These are phyloP conservation scores for Protula sp. DNA, from an alignment of 2,888 invertebrate genomes.

Conservation along the genomic window DNA sequence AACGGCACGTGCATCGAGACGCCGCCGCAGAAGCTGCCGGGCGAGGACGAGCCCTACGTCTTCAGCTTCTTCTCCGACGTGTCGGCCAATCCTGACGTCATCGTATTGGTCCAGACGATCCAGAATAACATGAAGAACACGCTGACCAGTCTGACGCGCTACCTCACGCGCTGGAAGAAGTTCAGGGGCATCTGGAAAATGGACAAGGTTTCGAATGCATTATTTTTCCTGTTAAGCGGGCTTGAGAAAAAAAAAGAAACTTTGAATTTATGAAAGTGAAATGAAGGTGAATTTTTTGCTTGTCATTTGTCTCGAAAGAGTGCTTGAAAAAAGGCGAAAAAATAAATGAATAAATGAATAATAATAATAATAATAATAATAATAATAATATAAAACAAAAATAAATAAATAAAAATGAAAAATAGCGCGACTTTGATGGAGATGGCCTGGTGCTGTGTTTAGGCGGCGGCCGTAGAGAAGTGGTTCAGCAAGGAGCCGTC, in stretches of 20 bases:
- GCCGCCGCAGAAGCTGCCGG: slow-evolving; percentile 61
- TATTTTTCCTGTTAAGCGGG: no score
- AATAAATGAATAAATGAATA: no score
- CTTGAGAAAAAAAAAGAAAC: no score
- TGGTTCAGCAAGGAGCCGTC: slow-evolving; percentile 67
- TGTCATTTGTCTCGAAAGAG: no score
- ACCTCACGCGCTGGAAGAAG: slow-evolving; percentile 59
- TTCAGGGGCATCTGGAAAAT: slow-evolving; percentile 51
- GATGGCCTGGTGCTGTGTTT: no score
- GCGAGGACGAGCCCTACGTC: slow-evolving; percentile 62
- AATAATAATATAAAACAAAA: no score
- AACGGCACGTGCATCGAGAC: slow-evolving; percentile 72
- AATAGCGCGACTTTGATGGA: no score
- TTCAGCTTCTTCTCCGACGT: slow-evolving; percentile 79
- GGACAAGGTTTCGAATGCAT: slow-evolving; percentile 45
- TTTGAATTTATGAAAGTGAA: no score
- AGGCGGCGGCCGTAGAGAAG: slow-evolving; percentile 66
- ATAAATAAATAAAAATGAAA: no score
- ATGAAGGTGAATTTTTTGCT: no score
- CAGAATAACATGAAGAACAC: slow-evolving; percentile 66
- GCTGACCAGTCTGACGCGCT: slow-evolving; percentile 64
- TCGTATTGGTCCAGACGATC: slow-evolving; percentile 59
- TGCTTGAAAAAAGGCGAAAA: no score
- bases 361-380: no score
- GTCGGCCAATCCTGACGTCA: slow-evolving; percentile 59